These are phyloP conservation scores for Armadillidium nasatum DNA, from an alignment of 1,140 invertebrate species.

Conservation along the genomic window DNA sequence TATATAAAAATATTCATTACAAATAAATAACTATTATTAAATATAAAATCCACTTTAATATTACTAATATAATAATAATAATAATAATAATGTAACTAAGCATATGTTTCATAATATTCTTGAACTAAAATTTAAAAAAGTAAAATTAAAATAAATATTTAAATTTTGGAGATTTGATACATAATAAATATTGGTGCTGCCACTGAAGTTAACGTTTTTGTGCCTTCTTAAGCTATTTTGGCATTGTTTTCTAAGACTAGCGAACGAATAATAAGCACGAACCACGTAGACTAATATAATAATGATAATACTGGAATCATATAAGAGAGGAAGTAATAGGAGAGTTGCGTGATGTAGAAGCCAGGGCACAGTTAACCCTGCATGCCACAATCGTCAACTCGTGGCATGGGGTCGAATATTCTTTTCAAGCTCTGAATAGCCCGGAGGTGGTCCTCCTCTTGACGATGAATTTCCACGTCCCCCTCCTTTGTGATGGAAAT, in stretches of 20 bases:
- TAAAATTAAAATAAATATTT: slow-evolving; percentile 15
- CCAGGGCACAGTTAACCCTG: not conserved
- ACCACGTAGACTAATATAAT: not conserved
- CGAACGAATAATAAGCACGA: not conserved
- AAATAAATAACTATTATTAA: too few species aligned
- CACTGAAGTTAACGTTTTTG: not conserved
- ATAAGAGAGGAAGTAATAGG: not conserved
- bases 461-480: not conserved
- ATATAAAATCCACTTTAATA: too few species aligned
- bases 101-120: not conserved
- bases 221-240: slow-evolving; percentile 5
- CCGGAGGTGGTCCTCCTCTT: not conserved
- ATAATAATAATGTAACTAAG: not conserved
- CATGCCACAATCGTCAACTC: slow-evolving; percentile 11
- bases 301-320: not conserved
- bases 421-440: not conserved
- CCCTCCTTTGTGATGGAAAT: not conserved
- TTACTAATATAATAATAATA: too few species aligned
- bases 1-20: too few species aligned
- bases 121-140: not conserved
- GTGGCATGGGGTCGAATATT: not conserved
- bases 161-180: not conserved
- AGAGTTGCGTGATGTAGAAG: not conserved
- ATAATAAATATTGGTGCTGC: not conserved
- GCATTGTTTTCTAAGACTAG: not conserved